Evolutionary conservation across 2,113 vertebrate genomes (phyloP).

Genomic region (Siniperca knerii): DNA sequence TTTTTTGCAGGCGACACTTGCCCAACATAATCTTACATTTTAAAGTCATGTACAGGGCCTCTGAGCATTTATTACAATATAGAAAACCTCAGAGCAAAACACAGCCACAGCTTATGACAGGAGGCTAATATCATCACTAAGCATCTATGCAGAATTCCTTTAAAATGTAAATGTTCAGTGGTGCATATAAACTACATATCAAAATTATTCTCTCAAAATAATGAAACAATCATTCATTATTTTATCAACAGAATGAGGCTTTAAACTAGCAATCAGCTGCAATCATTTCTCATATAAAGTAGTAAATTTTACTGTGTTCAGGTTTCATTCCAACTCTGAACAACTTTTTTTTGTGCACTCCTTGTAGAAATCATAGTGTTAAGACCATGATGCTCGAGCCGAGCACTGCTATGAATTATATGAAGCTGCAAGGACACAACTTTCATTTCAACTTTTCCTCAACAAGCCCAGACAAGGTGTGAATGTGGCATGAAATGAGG

Average conservation of each 20-base stretch:
- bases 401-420: slow-evolving; percentile 29
- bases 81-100: background rate
- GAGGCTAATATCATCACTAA: background rate
- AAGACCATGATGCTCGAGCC: background rate
- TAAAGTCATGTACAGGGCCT: background rate
- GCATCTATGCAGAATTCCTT: slow-evolving; percentile 4
- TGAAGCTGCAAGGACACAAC: slow-evolving; percentile 60
- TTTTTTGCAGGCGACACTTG: background rate
- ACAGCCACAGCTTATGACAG: background rate
- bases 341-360: slow-evolving; percentile 8
- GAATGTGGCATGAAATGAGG: slow-evolving; percentile 83
- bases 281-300: background rate
- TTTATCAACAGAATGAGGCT: slow-evolving; percentile 12
- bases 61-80: slow-evolving; percentile 1
- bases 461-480: slow-evolving; percentile 72
- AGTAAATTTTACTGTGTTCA: background rate
- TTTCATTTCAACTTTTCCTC: slow-evolving; percentile 70
- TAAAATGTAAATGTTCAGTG: background rate
- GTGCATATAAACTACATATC: background rate
- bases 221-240: slow-evolving; percentile 5
- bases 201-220: background rate
- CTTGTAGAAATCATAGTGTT: slow-evolving; percentile 27
- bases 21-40: background rate
- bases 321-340: background rate
- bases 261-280: slow-evolving; percentile 24